Percentiles rank a stretch among this genome's conserved stretches.
These are phyloP conservation scores for Probaryconus sp. DNA, from an alignment of 1,140 invertebrate genomes.

Conservation along the genomic window DNA sequence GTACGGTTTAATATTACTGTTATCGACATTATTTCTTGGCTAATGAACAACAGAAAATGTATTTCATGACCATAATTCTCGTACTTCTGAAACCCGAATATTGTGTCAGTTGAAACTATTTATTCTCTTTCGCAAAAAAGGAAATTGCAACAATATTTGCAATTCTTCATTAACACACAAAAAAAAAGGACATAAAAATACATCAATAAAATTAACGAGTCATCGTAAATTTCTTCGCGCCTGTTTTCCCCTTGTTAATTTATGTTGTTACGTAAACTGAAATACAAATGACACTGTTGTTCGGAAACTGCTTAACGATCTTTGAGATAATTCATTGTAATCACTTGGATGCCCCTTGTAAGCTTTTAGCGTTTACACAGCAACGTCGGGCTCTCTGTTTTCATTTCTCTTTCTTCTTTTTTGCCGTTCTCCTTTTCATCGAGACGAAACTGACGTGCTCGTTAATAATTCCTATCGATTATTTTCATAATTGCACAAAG, in stretches of 20 bases:
- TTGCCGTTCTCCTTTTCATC: conserved; percentile 10
- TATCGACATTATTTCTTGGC: conserved; percentile 13
- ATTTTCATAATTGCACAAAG: conserved; percentile 34
- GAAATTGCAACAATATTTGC: no score
- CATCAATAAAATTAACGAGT: no score
- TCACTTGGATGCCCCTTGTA: conserved; percentile 5
- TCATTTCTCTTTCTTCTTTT: conserved; percentile 18
- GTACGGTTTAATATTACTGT: conserved; percentile 13
- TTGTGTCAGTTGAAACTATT: no score
- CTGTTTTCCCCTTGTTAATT: neutral
- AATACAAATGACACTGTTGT: conserved; percentile 21
- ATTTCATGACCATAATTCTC: no score
- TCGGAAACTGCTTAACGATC: conserved; percentile 27
- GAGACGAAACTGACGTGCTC: conserved; percentile 22
- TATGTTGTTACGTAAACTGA: conserved; percentile 6
- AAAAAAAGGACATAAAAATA: no score
- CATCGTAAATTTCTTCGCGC: conserved; percentile 9
- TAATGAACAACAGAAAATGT: conserved; percentile 6
- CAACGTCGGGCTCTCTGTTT: no score
- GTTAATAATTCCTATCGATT: conserved; percentile 41
- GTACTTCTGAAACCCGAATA: no score
- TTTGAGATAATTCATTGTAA: conserved; percentile 22
- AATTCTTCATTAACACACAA: no score
- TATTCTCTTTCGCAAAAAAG: no score
- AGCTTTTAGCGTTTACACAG: conserved; percentile 36